phyloP scores from a whole-genome alignment of 1,140 invertebrate genomes.

The Aleiodes sp. region DNA sequence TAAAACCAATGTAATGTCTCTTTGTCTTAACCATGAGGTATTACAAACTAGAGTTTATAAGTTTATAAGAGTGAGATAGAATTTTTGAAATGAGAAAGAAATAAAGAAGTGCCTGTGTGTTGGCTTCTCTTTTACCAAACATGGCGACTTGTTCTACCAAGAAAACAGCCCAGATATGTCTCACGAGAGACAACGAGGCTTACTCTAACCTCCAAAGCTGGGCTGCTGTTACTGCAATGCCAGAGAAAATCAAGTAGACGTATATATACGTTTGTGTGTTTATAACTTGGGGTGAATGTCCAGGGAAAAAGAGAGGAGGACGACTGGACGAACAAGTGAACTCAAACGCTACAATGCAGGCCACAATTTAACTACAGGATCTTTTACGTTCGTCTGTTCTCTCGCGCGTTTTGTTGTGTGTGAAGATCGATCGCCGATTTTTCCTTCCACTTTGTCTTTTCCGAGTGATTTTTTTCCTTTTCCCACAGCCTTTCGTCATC shows the following conservation, averaged over 20 bases:
- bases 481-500: neutral
- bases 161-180: constrained; percentile 59
- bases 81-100: neutral
- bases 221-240: too few species aligned
- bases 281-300: constrained; percentile 56
- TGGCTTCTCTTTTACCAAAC: constrained; percentile 28
- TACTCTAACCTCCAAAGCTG: constrained; percentile 41
- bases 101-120: neutral
- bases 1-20: neutral
- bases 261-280: neutral
- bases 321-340: constrained; percentile 60
- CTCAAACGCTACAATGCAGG: constrained; percentile 39
- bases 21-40: neutral
- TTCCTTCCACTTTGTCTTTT: neutral
- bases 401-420: neutral
- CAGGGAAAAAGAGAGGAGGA: too few species aligned
- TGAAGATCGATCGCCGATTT: neutral
- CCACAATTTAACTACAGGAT: neutral
- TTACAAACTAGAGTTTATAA: neutral
- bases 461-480: neutral
- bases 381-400: neutral
- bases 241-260: constrained; percentile 40
- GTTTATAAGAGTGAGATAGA: neutral
- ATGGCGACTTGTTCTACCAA: constrained; percentile 21
- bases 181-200: constrained; percentile 46